Base-by-base conservation (phyloP, 1,140 invertebrate genomes). In the Cecropterus lyciades region DNA sequence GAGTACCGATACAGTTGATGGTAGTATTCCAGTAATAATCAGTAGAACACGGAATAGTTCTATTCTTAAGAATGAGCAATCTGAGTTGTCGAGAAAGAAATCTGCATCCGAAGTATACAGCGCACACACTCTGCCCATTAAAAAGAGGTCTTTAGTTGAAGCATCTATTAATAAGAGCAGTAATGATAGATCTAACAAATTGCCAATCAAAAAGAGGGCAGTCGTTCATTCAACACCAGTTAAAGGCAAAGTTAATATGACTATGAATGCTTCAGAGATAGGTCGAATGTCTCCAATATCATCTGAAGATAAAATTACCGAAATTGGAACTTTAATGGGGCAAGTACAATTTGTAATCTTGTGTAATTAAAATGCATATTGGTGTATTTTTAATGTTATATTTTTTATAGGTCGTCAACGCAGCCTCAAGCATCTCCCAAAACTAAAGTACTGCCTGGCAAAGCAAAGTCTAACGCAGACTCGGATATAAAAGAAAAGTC, bases 141-240 rank as follows among this genome's bases (percentile, higher is more conserved):
- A 90, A 64, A 89, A 89, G 65, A 56, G 87, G 1, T 83, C 81
- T n/a, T 30, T 84, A 8, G 69, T 55, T 8, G 60, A 67, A 4
- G 45, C 17, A 3, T 52, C 69, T n/a, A 3, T 46, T 3, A 69
- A 69, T 10, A 56, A 57, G 5, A 71, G 69, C 20, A 45, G 30
- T 33, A 42, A 16, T 2, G 65, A 66, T 8, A 62, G 55, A 43
- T 20, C 33, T 9, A n/a, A 40, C 10, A 45, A 30, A 13, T 53
- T 83, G 68, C 83, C 86, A 11, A 71, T 85, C 0, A 84, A 85
- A 73, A 87, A 87, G 68, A 70, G 85, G 3, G 56, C 51, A 9
- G 70, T 86, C 10, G 13, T 79, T 14, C 86, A 87, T 53, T 87
- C 88, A 1, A 88, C 86, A 16, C 88, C 88, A 0, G 51, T 88